Percentiles rank a stretch among this genome's conserved stretches.
phyloP scores from a whole-genome alignment of 2,113 vertebrate genomes.

The Indri indri region DNA sequence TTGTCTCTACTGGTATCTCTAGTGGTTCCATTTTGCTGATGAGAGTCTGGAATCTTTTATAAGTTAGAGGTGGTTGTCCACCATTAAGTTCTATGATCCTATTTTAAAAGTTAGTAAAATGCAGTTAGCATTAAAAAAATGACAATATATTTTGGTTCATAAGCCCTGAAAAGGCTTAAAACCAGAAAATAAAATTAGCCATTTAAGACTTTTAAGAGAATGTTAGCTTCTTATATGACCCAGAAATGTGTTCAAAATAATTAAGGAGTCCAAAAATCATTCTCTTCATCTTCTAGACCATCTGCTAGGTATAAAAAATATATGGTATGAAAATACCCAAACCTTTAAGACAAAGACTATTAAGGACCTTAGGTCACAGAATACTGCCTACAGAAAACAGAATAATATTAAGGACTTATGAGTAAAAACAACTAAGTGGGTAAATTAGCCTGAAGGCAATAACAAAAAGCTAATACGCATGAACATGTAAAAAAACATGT shows the following conservation, averaged over 20 bases:
- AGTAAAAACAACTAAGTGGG: neutral
- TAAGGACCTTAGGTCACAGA: neutral
- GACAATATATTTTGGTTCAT: neutral
- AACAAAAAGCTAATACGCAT: neutral
- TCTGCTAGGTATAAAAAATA: conserved; percentile 8
- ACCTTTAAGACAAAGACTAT: neutral
- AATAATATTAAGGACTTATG: too few species aligned
- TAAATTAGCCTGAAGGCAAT: conserved; percentile 2
- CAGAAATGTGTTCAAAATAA: conserved; percentile 23
- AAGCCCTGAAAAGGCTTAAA: conserved; percentile 45
- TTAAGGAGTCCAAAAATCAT: conserved; percentile 36
- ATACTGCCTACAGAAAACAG: too few species aligned
- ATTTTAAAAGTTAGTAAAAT: conserved; percentile 29
- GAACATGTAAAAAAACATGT: conserved; percentile 26
- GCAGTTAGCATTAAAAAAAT: conserved; percentile 5
- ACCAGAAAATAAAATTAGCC: conserved; percentile 41
- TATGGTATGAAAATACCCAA: neutral
- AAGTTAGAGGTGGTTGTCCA: conserved; percentile 96
- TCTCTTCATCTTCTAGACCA: conserved; percentile 39
- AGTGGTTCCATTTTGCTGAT: conserved; percentile 96
- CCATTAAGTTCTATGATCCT: conserved; percentile 99
- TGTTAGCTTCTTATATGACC: neutral
- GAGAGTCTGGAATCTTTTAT: conserved; percentile 97
- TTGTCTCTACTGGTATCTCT: conserved; percentile 92
- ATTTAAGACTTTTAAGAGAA: neutral